Evolutionary conservation across 2,797 vertebrate species (phyloP).

Genomic region (Rhynchonycteris naso): DNA sequence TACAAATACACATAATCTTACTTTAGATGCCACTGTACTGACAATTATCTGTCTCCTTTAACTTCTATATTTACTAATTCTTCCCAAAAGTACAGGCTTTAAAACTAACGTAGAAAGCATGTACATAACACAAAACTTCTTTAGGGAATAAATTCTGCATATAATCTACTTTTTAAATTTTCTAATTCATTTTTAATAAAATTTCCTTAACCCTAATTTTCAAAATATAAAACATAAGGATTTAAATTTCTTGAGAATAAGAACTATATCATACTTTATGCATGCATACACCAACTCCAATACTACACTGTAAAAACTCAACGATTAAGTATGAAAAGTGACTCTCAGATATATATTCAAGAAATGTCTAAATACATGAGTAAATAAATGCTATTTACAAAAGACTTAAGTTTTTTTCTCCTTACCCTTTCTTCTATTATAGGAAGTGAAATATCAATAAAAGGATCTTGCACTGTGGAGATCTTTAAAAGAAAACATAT

Average conservation of each 20-base stretch:
- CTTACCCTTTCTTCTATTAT: constrained; percentile 99
- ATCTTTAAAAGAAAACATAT: constrained; percentile 89
- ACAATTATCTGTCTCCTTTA: constrained; percentile 87
- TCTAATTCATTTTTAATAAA: constrained; percentile 46
- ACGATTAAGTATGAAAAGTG: not conserved
- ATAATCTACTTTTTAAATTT: constrained; percentile 44
- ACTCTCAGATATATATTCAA: not conserved
- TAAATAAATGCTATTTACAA: not conserved
- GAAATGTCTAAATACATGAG: constrained; percentile 4
- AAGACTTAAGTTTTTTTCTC: constrained; percentile 66
- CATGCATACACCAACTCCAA: not conserved
- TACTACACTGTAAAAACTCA: not conserved
- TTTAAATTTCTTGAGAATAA: constrained; percentile 45
- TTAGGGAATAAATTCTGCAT: constrained; percentile 58
- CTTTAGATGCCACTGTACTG: constrained; percentile 84
- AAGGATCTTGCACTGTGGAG: constrained; percentile 96
- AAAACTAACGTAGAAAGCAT: constrained; percentile 88
- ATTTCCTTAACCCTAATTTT: constrained; percentile 58
- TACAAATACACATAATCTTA: constrained; percentile 73
- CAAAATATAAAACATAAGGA: constrained; percentile 51
- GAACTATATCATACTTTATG: not conserved
- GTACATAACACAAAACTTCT: constrained; percentile 54
- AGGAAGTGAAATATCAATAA: constrained; percentile 98
- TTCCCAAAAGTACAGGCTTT: constrained; percentile 92
- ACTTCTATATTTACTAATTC: constrained; percentile 88